Conservation (phyloP, 2,888 invertebrate species). For the Petrolisthes cinctipes region DNA sequence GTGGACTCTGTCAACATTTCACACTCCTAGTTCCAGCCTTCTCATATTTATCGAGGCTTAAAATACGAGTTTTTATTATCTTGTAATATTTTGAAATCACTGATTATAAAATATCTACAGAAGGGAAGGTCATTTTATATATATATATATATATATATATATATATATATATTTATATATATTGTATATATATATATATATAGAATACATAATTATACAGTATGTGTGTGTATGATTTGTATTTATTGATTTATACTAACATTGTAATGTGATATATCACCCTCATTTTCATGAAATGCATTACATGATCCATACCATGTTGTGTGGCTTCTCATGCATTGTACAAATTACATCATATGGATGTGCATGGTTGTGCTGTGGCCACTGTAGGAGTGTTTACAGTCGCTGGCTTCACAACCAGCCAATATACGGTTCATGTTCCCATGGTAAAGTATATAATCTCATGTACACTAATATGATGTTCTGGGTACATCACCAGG, state of each 20-base stretch:
- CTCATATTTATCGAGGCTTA: conserved; percentile 20
- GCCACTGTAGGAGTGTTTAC: no score
- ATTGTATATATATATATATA: conserved; percentile 39
- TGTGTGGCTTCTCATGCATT: background rate
- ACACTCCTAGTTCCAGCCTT: background rate
- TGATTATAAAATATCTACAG: background rate
- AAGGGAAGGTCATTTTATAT: conserved; percentile 9
- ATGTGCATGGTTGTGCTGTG: background rate
- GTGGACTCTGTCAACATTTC: no score
- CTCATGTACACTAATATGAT: background rate
- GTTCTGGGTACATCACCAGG: background rate
- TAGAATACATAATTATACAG: conserved; percentile 1
- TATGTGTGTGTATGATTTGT: conserved; percentile 13
- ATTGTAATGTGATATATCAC: conserved; percentile 35
- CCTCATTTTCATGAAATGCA: conserved; percentile 17
- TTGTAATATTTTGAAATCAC: conserved; percentile 8
- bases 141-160: conserved; percentile 33
- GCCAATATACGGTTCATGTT: no score
- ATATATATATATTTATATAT: conserved; percentile 22
- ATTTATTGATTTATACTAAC: conserved; percentile 30
- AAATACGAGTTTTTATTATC: conserved; percentile 15
- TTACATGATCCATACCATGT: background rate
- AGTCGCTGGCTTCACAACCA: no score
- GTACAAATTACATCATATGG: background rate
- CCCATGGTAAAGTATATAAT: no score